Base-by-base conservation (phyloP, 2,113 vertebrate species). In the Raphicerus campestris region DNA sequence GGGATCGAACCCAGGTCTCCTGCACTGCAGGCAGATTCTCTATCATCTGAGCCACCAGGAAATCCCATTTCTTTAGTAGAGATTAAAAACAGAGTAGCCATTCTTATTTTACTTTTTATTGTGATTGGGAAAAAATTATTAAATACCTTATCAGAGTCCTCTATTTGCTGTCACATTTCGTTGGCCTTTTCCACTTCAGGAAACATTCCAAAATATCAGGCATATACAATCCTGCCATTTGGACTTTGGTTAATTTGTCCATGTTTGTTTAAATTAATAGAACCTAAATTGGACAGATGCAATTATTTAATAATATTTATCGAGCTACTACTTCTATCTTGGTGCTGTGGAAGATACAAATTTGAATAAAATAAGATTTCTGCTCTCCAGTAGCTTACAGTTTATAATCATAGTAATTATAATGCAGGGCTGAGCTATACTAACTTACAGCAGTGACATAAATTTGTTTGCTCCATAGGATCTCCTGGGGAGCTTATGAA, bases 281-380 rank as follows among this genome's bases (percentile, higher is more conserved):
- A 87, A 75, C 20, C 16, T 87, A 87, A 78, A 28, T 7, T 89
- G 35, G 53, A 93, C 19, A 49, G 82, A n/a, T 49, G n/a, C 42
- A 63, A 94, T 70, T 3, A 47, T 73, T 91, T 82, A 53, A 83
- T 91, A 91, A 56, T 84, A 80, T 51, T 94, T 22, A 61, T 28
- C 6, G 1, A 94, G 53, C 15, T 78, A 85, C 35, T 86, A 39
- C 10, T 42, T 86, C 93, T 81, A 66, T 28, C n/a, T 82, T 84
- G 26, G 55, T 87, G 15, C 10, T 81, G 5, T 58, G 3, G 24
- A 22, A 6, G 49, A 35, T 16, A 86, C 17, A 95, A n/a, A 84
- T 78, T 94, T 63, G 26, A 96, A 78, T 77, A 93, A 87, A 94
- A 70, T 84, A 86, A 70, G 39, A 83, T 87, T 87, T 93, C 4